Evolutionary conservation across 2,113 vertebrate genomes (phyloP), one percentile per base, ranked within the genome.

Genomic region (Noctilio leporinus): DNA sequence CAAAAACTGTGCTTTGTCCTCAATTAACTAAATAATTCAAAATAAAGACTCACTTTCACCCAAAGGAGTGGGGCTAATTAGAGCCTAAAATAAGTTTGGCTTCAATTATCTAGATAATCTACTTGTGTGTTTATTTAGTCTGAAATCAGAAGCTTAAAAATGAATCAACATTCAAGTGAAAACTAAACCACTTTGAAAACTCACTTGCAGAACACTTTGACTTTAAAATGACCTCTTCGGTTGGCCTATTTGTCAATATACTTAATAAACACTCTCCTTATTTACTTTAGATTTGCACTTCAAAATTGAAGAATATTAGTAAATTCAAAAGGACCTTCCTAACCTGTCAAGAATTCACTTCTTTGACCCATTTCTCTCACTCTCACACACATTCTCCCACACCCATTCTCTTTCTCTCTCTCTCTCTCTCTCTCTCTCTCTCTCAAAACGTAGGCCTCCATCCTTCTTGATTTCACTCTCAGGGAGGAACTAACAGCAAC

Each of bases 81-180:
- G 45, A 95, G 77, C 73, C 88, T 87, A 97, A 95, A 97, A 96
- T 96, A 91, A 94, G 43, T 94, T 96, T 96, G 62, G 85, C 43
- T 97, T 96, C 95, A 95, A 96, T 97, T 96, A 95, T 91, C 94
- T 97, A 96, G 97, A 95, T 97, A 92, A 97, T 97, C 96, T 95
- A 95, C 94, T 92, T 91, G 47, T 88, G 77, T 95, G 93, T 97
- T 96, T 97, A 95, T 90, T 95, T 95, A 82, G 87, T 73, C 89
- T 38, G 53, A 97, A 97, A 97, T 96, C 89, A 96, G 93, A 96
- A 72, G 78, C 69, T 94, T 94, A 89, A 97, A 97, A 97, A 96
- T 96, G 89, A 96, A 97, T 93, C 96, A 82, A 93, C 82, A 95
- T 91, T 93, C 62, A 95, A 86, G 62, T 51, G 33, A 93, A 91